Conservation (phyloP, 2,797 vertebrate species). For the Fistularia commersonii region DNA sequence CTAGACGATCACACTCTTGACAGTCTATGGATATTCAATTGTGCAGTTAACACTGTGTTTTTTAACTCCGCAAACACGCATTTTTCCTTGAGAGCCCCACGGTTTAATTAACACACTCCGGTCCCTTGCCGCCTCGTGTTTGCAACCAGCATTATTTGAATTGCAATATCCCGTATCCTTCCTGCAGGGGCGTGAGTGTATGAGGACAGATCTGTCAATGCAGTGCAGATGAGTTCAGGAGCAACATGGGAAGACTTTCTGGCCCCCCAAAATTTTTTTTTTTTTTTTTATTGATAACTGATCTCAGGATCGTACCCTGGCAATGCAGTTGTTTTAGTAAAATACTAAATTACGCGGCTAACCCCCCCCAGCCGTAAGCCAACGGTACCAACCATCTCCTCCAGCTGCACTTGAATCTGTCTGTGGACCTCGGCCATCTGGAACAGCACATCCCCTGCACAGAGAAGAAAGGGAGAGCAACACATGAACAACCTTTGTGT, state of each 20-base stretch:
- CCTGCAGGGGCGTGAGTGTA: slow-evolving; percentile 6
- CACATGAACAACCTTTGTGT: slow-evolving; percentile 37
- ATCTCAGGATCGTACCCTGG: not conserved
- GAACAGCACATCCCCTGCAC: slow-evolving; percentile 94
- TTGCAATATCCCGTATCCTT: slow-evolving; percentile 20
- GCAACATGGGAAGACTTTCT: not conserved
- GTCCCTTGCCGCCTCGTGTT: slow-evolving; percentile 6
- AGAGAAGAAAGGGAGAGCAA: slow-evolving; percentile 41
- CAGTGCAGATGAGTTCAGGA: no score
- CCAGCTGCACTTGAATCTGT: slow-evolving; percentile 98
- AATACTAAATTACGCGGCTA: no score
- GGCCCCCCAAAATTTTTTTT: not conserved
- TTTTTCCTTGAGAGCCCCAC: slow-evolving; percentile 10
- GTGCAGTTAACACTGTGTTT: slow-evolving; percentile 3
- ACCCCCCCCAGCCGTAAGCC: no score
- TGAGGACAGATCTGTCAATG: no score
- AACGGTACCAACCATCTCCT: slow-evolving; percentile 91
- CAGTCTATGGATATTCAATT: slow-evolving; percentile 5
- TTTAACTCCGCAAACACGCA: slow-evolving; percentile 1
- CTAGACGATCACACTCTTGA: no score
- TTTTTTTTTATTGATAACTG: not conserved
- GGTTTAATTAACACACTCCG: slow-evolving; percentile 10
- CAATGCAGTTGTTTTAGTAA: no score
- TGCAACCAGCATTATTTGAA: slow-evolving; percentile 11
- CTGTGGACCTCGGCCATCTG: slow-evolving; percentile 99